phyloP scores from a whole-genome alignment of 2,113 vertebrate genomes.

The Bubalus kerabau region DNA sequence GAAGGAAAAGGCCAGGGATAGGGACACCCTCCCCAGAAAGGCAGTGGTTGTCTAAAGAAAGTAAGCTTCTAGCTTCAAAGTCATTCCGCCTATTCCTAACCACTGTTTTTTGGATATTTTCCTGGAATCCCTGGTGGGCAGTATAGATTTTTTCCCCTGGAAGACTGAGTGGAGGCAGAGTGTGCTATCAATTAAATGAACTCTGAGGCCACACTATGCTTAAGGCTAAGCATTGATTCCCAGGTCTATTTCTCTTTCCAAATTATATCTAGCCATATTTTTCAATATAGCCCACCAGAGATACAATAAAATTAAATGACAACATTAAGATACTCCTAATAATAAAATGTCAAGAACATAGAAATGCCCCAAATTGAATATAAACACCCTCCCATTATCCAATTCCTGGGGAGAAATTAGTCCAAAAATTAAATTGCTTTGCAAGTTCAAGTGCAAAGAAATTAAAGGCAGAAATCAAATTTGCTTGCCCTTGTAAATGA shows the following conservation, averaged over 20 bases:
- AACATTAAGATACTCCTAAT: constrained; percentile 46
- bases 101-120: neutral
- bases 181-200: constrained; percentile 46
- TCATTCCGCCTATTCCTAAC: neutral
- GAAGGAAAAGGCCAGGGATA: neutral
- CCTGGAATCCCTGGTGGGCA: neutral
- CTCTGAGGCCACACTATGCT: neutral
- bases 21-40: neutral
- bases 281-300: constrained; percentile 40
- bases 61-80: neutral
- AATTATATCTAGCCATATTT: constrained; percentile 45
- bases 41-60: neutral
- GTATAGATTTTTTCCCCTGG: neutral
- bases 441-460: constrained; percentile 44
- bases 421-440: constrained; percentile 57
- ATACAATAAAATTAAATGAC: constrained; percentile 64
- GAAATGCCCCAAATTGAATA: constrained; percentile 31
- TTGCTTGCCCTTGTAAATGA: constrained; percentile 41
- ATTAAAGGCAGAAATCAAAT: constrained; percentile 53
- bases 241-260: constrained; percentile 10
- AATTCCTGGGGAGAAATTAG: constrained; percentile 53
- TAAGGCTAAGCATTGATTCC: neutral
- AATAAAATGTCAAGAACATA: constrained; percentile 63
- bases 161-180: neutral
- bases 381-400: constrained; percentile 49